Percentiles rank a stretch among this genome's conserved stretches.
phyloP scores from a whole-genome alignment of 2,888 invertebrate species.

The Strigamia transsilvanica region DNA sequence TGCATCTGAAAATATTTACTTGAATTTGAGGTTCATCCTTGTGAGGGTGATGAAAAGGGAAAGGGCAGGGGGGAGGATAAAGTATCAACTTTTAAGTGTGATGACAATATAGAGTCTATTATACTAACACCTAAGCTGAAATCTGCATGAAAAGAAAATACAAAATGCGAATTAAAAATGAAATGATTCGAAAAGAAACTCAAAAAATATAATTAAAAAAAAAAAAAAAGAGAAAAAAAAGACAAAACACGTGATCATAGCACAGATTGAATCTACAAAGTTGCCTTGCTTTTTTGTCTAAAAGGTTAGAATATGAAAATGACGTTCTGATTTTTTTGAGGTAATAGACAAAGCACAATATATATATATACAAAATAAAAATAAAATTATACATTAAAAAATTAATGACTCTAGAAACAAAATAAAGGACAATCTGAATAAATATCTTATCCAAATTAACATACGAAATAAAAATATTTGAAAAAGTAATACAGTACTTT shows the following conservation, averaged over 20 bases:
- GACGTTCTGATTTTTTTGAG: conserved; percentile 37
- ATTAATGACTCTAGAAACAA: conserved; percentile 7
- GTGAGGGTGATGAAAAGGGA: conserved; percentile 43
- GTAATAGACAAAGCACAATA: conserved; percentile 49
- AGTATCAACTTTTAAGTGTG: conserved; percentile 32
- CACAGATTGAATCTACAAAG: conserved; percentile 39
- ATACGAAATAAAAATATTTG: not conserved
- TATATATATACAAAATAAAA: conserved; percentile 41
- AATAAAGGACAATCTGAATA: conserved; percentile 32
- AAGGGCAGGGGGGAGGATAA: not conserved
- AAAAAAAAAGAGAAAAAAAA: not conserved
- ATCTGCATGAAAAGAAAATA: conserved; percentile 41
- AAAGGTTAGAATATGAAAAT: conserved; percentile 39
- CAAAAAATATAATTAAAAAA: too few species aligned
- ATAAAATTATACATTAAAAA: conserved; percentile 2
- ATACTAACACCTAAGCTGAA: conserved; percentile 48
- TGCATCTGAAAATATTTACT: conserved; percentile 49
- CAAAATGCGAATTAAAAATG: not conserved
- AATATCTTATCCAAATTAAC: conserved; percentile 13
- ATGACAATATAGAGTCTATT: conserved; percentile 47
- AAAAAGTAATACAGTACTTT: conserved; percentile 11
- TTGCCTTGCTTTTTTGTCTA: conserved; percentile 37
- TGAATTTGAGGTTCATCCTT: conserved; percentile 48
- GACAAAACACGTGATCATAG: conserved; percentile 4
- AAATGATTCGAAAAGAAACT: not conserved